Evolutionary conservation across 2,797 vertebrate species (phyloP), one percentile per base, ranked within the genome.

Genomic region (Lemur catta): DNA sequence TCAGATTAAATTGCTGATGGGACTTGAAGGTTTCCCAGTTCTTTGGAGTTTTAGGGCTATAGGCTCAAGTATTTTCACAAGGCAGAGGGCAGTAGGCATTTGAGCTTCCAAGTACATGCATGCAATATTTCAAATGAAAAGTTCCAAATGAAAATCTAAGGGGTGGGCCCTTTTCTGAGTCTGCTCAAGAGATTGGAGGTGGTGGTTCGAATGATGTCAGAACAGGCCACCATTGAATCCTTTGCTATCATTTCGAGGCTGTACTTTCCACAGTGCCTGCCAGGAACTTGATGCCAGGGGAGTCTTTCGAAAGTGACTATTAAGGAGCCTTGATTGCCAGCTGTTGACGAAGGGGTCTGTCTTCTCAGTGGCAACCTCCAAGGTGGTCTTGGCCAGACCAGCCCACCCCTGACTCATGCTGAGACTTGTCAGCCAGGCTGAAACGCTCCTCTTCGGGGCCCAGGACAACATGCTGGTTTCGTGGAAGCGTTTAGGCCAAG

Each of bases 381-480:
- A 28, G 63, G 93, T 92, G 61, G 93, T 95, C 95, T 95, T 97
- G 96, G 93, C 95, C n/a, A 38, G 87, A 76, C 65, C 20, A 15
- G 71, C 48, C 82, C 59, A 38, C 15, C n/a, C 71, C 81, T 95
- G 87, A 91, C 92, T 95, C 92, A 63, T 24, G 69, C 72, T n/a
- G 8, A 65, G 35, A 48, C 59, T 48, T 26, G n/a, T 86, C 4
- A 11, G 88, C 94, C 84, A 92, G 89, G 88, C 79, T 8, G 85
- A 76, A 86, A 93, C 41, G 0, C 86, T 93, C 43, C 33, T 84
- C 82, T 38, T 55, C 20, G 52, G 55, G 81, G 48, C 88, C 84
- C 63, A 46, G 89, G 76, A 93, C 75, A 84, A 52, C 50, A n/a
- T 57, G 35, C 74, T 94, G 75, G 63, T 84, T 96, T 97, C 92